Evolutionary conservation across 2,113 vertebrate genomes (phyloP).

Genomic region (Seriola aureovittata): DNA sequence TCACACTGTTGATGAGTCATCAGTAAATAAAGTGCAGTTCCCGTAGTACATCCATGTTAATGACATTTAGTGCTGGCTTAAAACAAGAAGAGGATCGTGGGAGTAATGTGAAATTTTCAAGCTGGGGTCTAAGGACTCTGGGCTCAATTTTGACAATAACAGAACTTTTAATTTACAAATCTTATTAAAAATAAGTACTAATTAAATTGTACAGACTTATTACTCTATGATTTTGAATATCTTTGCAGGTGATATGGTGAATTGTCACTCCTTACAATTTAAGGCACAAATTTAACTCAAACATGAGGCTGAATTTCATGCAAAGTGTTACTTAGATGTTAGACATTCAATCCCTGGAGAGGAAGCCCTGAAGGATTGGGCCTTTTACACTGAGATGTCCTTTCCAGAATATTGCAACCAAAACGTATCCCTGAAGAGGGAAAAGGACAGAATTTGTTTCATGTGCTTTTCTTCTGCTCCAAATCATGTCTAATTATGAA

Average conservation of each 20-base stretch:
- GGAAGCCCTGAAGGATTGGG: background rate
- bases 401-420: background rate
- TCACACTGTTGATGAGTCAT: constrained; percentile 40
- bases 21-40: constrained; percentile 46
- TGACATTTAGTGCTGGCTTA: constrained; percentile 19
- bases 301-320: background rate
- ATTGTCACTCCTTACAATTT: background rate
- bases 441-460: constrained; percentile 29
- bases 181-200: too few species aligned
- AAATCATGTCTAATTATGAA: constrained; percentile 70
- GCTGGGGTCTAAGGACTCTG: background rate
- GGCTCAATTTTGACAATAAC: background rate
- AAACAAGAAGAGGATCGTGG: background rate
- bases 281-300: background rate
- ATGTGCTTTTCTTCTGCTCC: constrained; percentile 55
- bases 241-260: background rate
- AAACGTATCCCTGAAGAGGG: background rate
- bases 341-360: background rate
- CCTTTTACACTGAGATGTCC: background rate
- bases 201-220: background rate
- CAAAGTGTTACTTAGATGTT: background rate
- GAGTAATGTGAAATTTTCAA: constrained; percentile 27
- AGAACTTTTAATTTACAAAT: background rate
- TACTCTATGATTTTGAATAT: background rate
- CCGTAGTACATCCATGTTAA: constrained; percentile 1